phyloP scores from a whole-genome alignment of 2,888 invertebrate species.

The Alentia gelatinosa region DNA sequence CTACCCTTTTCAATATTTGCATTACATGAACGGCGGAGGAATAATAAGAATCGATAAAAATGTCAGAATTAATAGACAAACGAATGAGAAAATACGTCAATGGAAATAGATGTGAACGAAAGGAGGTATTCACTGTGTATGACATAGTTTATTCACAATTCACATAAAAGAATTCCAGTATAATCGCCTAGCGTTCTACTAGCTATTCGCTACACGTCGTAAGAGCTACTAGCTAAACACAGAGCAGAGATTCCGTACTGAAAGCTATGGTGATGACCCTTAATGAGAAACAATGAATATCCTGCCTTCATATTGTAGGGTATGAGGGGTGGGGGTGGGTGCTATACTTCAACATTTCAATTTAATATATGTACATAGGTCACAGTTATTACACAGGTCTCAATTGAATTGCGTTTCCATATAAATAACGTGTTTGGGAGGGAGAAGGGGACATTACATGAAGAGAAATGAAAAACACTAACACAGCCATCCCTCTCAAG shows the following conservation, averaged over 20 bases:
- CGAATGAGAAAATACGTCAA: no score
- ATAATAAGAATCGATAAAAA: no score
- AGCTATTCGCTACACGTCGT: neutral
- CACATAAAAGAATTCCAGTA: neutral
- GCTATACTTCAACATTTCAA: neutral
- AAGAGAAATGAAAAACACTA: neutral
- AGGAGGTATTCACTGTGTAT: no score
- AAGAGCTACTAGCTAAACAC: neutral
- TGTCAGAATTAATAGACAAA: no score
- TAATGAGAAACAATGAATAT: neutral
- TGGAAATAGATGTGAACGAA: no score
- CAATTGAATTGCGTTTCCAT: neutral
- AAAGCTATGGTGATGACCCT: neutral
- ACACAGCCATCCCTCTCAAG: conserved; percentile 12
- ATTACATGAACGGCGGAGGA: no score
- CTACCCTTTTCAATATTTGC: no score
- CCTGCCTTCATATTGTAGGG: neutral
- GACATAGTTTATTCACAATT: neutral
- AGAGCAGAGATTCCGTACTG: neutral
- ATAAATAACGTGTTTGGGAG: neutral
- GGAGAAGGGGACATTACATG: neutral
- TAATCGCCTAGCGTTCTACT: neutral
- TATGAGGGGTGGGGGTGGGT: neutral
- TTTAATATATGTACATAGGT: neutral
- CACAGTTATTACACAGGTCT: neutral